Evolutionary conservation across 2,797 vertebrate genomes (phyloP).

Genomic region (Rhincodon typus): DNA sequence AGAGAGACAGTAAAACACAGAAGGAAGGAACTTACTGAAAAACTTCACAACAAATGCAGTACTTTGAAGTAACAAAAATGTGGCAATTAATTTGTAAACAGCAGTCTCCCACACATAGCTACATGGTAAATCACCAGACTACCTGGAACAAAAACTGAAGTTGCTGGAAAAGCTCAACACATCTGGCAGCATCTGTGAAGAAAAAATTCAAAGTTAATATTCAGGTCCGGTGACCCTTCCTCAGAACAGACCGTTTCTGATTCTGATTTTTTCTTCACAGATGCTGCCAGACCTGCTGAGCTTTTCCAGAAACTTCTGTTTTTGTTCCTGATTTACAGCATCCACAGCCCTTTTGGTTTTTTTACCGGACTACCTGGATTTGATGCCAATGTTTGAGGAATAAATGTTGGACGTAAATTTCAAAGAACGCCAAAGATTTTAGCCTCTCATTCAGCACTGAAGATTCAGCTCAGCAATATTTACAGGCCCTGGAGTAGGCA

Average conservation of each 20-base stretch:
- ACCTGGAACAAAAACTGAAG: neutral
- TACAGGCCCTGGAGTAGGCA: neutral
- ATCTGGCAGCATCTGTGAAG: no score
- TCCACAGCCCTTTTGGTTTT: no score
- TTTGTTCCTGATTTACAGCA: no score
- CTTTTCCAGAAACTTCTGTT: no score
- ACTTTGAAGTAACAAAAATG: neutral
- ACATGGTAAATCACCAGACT: neutral
- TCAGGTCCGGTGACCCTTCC: no score
- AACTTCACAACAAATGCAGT: neutral
- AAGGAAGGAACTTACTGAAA: neutral
- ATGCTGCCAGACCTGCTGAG: no score
- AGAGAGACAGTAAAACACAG: neutral
- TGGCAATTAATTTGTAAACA: neutral
- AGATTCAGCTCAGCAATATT: neutral
- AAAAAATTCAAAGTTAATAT: no score
- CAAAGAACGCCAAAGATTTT: neutral
- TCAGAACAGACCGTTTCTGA: no score
- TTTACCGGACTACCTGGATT: no score
- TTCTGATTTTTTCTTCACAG: no score
- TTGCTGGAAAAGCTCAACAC: no score
- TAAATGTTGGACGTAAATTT: neutral
- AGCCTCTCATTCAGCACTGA: neutral
- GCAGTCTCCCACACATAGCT: neutral
- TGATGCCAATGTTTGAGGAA: neutral